Conservation (phyloP, 2,113 vertebrate species). For the Anhinga anhinga region DNA sequence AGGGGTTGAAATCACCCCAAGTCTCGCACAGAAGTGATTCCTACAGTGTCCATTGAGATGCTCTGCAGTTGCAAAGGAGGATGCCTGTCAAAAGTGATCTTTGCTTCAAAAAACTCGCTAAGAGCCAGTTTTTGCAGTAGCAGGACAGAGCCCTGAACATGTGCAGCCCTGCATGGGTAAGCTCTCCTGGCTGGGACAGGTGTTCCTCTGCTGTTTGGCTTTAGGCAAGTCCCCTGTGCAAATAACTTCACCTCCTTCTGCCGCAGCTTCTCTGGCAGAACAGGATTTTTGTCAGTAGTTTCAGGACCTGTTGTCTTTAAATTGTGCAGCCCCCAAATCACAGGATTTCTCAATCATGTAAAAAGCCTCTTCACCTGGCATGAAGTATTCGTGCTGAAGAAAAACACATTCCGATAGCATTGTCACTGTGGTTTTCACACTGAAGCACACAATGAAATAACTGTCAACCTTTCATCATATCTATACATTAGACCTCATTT, state of each 20-base stretch:
- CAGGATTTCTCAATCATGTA: neutral
- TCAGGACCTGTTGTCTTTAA: neutral
- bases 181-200: neutral
- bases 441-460: neutral
- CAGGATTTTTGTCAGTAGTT: slow-evolving; percentile 18
- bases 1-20: neutral
- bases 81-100: neutral
- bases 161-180: neutral
- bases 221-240: neutral
- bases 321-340: neutral
- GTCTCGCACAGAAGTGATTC: neutral
- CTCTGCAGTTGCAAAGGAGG: neutral
- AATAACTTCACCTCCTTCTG: neutral
- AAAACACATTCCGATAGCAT: neutral
- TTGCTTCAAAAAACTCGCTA: neutral
- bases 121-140: neutral
- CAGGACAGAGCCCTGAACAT: neutral
- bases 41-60: neutral
- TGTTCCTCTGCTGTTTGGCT: neutral
- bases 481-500: neutral
- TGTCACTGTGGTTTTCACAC: neutral
- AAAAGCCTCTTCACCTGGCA: neutral
- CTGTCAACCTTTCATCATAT: neutral
- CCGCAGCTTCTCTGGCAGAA: neutral
- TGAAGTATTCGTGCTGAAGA: neutral